Percentiles rank a stretch among this genome's conserved stretches.
Evolutionary conservation across 2,113 vertebrate species (phyloP).

Genomic region (Gopherus evgoodei): DNA sequence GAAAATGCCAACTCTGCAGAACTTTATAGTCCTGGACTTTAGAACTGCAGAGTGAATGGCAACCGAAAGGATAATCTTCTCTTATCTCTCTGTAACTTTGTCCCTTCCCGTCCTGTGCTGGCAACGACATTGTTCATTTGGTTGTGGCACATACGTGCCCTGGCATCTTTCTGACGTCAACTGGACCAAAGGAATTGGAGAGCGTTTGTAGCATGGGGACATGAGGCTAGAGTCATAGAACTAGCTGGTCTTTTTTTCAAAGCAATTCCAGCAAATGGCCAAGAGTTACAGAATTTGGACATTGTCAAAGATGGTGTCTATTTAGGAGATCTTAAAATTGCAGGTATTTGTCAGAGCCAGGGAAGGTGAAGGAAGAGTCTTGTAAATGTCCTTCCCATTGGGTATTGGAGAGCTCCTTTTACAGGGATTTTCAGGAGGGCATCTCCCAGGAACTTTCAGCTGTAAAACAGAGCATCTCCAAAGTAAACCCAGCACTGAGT

Average conservation of each 20-base stretch:
- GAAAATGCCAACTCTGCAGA: conserved; percentile 62
- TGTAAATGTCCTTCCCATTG: background rate
- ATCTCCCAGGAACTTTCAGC: no score
- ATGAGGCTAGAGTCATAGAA: background rate
- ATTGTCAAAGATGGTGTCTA: background rate
- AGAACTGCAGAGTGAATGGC: conserved; percentile 28
- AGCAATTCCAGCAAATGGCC: background rate
- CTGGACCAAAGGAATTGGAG: background rate
- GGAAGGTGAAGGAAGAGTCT: background rate
- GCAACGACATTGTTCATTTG: background rate
- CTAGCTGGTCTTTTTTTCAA: background rate
- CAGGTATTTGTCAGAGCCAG: background rate
- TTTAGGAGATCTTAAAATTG: background rate
- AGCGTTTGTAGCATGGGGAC: background rate
- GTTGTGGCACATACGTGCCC: rapidly evolving
- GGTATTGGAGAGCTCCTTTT: background rate
- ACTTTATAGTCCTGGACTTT: conserved; percentile 53
- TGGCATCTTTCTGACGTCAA: background rate
- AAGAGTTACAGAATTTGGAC: background rate
- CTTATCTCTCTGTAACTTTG: conserved; percentile 42
- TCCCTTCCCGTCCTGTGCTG: conserved; percentile 17
- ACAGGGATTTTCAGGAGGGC: no score
- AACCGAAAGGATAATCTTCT: conserved; percentile 67
- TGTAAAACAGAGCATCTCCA: no score
- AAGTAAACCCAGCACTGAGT: no score